These are phyloP conservation scores for Seriola quinqueradiata DNA, from an alignment of 2,113 vertebrate species.

Conservation along the genomic window DNA sequence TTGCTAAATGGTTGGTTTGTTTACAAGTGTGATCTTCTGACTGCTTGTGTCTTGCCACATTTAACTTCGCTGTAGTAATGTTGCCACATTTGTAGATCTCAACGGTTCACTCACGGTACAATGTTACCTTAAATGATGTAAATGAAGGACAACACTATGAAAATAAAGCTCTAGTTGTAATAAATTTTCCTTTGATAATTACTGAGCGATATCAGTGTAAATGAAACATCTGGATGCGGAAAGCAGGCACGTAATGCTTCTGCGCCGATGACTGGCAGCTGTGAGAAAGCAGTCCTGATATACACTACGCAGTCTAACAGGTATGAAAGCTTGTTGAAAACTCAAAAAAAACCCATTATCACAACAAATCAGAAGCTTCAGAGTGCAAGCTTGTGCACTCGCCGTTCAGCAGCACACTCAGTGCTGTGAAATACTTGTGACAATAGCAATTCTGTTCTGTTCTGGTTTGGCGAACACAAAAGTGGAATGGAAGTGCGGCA, in stretches of 20 bases:
- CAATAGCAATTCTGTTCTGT: conserved; percentile 50
- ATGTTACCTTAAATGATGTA: not conserved
- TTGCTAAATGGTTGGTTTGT: not conserved
- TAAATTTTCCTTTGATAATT: conserved; percentile 5
- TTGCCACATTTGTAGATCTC: not conserved
- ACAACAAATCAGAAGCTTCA: conserved; percentile 29
- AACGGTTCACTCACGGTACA: not conserved
- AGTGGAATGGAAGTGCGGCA: conserved; percentile 50
- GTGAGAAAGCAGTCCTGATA: conserved; percentile 7
- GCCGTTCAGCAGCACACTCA: conserved; percentile 8
- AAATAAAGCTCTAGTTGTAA: not conserved
- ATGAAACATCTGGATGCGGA: not conserved
- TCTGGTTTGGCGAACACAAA: conserved; percentile 53
- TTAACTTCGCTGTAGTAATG: not conserved
- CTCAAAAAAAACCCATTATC: conserved; percentile 40
- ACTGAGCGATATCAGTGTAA: not conserved
- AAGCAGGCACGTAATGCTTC: conserved; percentile 9
- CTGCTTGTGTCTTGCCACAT: not conserved
- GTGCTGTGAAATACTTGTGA: conserved; percentile 51
- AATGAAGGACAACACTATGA: not conserved
- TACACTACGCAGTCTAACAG: conserved; percentile 21
- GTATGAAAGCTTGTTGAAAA: conserved; percentile 43
- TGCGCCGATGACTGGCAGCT: conserved; percentile 20
- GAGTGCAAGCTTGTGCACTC: conserved; percentile 6
- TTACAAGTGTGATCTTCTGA: not conserved